Conservation (phyloP, 2,888 invertebrate genomes). For the Halocaridina rubra region DNA sequence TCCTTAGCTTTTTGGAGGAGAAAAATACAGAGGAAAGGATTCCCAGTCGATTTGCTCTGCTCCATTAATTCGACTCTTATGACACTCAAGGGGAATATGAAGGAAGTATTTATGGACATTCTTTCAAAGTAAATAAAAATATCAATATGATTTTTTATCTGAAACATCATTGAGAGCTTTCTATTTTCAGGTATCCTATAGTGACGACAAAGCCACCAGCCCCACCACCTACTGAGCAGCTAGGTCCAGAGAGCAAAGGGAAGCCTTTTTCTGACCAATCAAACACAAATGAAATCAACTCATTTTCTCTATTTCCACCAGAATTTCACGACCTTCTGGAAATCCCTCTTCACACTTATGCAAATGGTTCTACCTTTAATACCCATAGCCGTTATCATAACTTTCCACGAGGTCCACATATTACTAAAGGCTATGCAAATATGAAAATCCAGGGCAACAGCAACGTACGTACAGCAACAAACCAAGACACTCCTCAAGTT, state of each 20-base stretch:
- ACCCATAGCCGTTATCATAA: not conserved
- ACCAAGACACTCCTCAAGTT: constrained; percentile 18
- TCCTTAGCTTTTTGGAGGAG: too few species aligned
- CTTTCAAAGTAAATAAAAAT: not conserved
- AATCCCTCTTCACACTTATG: constrained; percentile 33
- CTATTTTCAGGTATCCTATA: constrained; percentile 2
- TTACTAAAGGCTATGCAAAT: constrained; percentile 57
- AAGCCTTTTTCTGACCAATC: not conserved
- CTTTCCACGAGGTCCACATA: constrained; percentile 11
- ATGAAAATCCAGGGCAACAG: constrained; percentile 49
- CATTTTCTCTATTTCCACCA: constrained; percentile 2
- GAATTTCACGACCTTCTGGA: constrained; percentile 45
- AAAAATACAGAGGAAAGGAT: too few species aligned
- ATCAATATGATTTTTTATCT: too few species aligned
- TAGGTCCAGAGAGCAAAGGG: not conserved
- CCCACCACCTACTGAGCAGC: not conserved
- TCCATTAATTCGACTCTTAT: too few species aligned
- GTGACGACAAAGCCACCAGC: constrained; percentile 1
- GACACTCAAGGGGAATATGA: not conserved
- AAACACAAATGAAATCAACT: not conserved
- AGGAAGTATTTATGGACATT: not conserved
- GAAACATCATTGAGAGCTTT: too few species aligned
- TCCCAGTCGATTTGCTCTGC: too few species aligned
- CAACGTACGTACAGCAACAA: not conserved
- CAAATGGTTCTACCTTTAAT: constrained; percentile 25